A percentile compares a stretch with the other conserved stretches of the same genome.
Evolutionary conservation across 1,140 invertebrate species (phyloP).

Genomic region (Tyrophagus putrescentiae): DNA sequence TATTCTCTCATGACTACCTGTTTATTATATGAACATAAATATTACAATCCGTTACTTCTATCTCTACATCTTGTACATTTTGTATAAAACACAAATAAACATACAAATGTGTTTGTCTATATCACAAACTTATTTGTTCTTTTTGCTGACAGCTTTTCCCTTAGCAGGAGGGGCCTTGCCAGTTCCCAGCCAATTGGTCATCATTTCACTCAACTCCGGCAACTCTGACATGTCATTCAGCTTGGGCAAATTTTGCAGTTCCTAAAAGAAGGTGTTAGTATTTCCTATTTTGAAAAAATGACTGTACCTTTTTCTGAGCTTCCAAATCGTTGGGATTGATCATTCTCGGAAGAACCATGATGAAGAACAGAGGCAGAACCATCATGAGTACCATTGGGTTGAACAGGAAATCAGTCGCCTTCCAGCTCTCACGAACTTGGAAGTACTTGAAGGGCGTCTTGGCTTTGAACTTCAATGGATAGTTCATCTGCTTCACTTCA

Average conservation of each 20-base stretch:
- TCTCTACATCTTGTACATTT: background rate
- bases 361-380: slow-evolving; percentile 73
- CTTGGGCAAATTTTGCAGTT: slow-evolving; percentile 72
- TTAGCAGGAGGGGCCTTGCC: slow-evolving; percentile 18
- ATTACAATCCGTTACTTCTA: background rate
- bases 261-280: slow-evolving; percentile 36
- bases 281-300: background rate
- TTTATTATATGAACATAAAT: background rate
- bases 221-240: slow-evolving; percentile 57
- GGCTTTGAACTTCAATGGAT: slow-evolving; percentile 75
- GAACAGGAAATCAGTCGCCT: slow-evolving; percentile 81
- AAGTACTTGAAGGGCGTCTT: slow-evolving; percentile 72
- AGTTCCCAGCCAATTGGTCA: slow-evolving; percentile 40
- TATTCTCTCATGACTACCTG: background rate
- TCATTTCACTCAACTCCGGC: slow-evolving; percentile 77
- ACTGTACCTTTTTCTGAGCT: slow-evolving; percentile 57
- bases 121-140: slow-evolving; percentile 38
- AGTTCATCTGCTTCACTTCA: slow-evolving; percentile 58
- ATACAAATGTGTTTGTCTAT: background rate
- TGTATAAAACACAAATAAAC: background rate
- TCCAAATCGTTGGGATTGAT: slow-evolving; percentile 78
- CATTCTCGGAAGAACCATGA: slow-evolving; percentile 86
- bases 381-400: slow-evolving; percentile 98
- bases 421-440: slow-evolving; percentile 83
- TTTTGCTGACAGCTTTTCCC: slow-evolving; percentile 47